Base-by-base conservation (phyloP, 2,888 invertebrate genomes). In the Lepidocyrtoides sp. region DNA sequence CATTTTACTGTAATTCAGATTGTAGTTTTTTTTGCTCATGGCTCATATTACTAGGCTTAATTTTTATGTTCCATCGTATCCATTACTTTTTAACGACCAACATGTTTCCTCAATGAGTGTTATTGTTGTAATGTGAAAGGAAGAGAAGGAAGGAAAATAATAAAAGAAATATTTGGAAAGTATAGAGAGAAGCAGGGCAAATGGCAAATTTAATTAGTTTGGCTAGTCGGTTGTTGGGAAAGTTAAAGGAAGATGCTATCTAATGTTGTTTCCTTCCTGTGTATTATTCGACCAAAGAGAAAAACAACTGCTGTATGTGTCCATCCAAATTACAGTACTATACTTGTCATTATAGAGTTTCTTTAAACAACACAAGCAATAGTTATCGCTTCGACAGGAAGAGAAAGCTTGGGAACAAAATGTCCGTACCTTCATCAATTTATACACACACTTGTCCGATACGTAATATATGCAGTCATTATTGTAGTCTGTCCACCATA, bases 191-290 rank as follows among this genome's bases (percentile, higher is more conserved):
- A 79, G 26, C 63, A 77, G 77, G 79, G 66, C 77, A 87, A 79
- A 41, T 87, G 63, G 79, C 51, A 87, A 87, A 87, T 87, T 87
- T 87, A 87, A 87, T 87, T 87, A 87, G 87, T 63, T 20, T 48
- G 63, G 29, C 32, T 41, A 51, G n/a, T 14, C 48, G 44, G 26
- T 0, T 26, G 72, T 20, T 48, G 23, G 57, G 32, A 63, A 79
- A 79, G 79, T 87, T 69, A 29, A n/a, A 17, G 79, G 77, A 79
- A 87, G 29, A 77, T 44, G 87, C 54, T 51, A 51, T 14, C 51
- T 29, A 48, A 60, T 83, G 63, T 23, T 48, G 57, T 66, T 51
- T 51, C 29, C 77, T 77, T 51, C 32, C 77, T 77, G 72, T 44
- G 26, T 48, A 20, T 23, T 10, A 60, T 41, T 77, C 32, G 17